Evolutionary conservation across 2,888 invertebrate genomes (phyloP).

Genomic region (Erannis defoliaria): DNA sequence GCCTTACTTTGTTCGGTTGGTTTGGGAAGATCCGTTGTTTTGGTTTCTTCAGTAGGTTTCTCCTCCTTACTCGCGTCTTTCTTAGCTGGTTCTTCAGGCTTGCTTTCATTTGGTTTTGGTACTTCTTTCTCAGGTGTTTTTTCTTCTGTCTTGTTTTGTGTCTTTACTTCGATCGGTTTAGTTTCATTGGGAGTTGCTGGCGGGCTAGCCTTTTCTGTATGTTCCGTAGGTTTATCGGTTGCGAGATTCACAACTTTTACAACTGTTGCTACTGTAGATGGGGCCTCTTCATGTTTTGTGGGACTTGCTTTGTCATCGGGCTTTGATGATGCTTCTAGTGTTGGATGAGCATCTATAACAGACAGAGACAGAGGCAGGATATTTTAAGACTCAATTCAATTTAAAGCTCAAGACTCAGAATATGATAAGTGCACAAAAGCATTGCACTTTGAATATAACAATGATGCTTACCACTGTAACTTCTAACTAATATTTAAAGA

Average conservation of each 20-base stretch:
- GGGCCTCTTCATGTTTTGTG: not conserved
- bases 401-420: too few species aligned
- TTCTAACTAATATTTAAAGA: too few species aligned
- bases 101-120: conserved; percentile 1
- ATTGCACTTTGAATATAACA: too few species aligned
- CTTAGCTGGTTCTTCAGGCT: conserved; percentile 12
- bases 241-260: not conserved
- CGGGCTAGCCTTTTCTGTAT: not conserved
- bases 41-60: conserved; percentile 10
- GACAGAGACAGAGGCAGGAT: not conserved
- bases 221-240: not conserved
- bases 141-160: conserved; percentile 1
- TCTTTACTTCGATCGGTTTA: not conserved
- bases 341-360: conserved; percentile 1
- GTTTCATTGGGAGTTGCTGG: conserved; percentile 1
- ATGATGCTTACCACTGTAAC: too few species aligned
- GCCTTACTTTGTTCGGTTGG: conserved; percentile 39
- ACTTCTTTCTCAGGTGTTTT: not conserved
- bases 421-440: too few species aligned
- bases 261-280: not conserved
- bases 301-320: not conserved
- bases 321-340: not conserved
- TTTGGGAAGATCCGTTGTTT: conserved; percentile 26
- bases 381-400: not conserved
- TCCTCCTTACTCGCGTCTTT: conserved; percentile 7